phyloP scores from a whole-genome alignment of 2,888 invertebrate species.

The Germaria angustata region DNA sequence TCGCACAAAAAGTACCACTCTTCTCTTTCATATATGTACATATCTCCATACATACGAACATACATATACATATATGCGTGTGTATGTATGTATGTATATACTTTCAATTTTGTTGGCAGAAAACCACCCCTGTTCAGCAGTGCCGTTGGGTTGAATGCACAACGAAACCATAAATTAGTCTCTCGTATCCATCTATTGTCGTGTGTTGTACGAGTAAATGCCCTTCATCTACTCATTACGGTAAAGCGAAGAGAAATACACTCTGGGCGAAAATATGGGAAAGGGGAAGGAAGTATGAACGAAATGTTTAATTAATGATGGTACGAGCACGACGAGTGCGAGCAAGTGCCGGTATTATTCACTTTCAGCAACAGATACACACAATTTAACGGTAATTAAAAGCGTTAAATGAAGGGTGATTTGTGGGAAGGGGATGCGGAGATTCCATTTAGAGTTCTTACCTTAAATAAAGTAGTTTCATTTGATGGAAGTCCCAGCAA shows the following conservation, averaged over 20 bases:
- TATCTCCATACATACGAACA: no score
- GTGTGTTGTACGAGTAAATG: not conserved
- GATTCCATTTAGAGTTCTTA: not conserved
- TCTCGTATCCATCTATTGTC: not conserved
- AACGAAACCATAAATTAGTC: not conserved
- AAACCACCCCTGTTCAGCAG: constrained; percentile 33
- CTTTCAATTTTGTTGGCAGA: constrained; percentile 41
- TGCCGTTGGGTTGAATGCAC: constrained; percentile 14
- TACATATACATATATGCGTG: no score
- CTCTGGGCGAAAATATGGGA: not conserved
- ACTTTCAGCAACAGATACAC: constrained; percentile 45
- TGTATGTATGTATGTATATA: not conserved
- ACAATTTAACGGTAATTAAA: constrained; percentile 64
- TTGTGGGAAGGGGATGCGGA: not conserved
- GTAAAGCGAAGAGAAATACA: not conserved
- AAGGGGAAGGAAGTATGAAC: not conserved
- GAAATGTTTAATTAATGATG: constrained; percentile 12
- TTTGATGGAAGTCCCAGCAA: not conserved
- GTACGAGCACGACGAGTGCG: constrained; percentile 3
- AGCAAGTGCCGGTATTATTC: not conserved
- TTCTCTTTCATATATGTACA: not conserved
- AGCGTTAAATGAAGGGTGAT: constrained; percentile 46
- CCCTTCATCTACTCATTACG: not conserved
- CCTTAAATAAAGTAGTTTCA: constrained; percentile 1
- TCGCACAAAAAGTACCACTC: not conserved